Conservation (phyloP, 92 coral and sea anemone species). For the Siderastrea siderea region DNA sequence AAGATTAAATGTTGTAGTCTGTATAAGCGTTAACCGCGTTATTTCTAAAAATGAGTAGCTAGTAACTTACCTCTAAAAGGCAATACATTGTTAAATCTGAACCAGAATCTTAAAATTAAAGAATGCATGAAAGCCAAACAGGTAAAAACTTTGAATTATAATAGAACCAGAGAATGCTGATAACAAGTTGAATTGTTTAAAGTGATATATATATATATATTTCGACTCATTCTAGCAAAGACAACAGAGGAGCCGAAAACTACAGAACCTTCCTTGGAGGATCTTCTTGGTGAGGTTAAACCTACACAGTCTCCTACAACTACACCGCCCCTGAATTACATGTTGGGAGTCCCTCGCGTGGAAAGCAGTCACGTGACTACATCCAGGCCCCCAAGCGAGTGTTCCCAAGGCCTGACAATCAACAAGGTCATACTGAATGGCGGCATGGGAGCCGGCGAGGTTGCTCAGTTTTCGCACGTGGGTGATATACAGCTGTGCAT, state of each 20-base stretch:
- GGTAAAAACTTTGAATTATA: too few relatives aligned
- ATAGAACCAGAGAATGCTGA: too few relatives aligned
- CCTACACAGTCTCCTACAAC: conserved; percentile 81
- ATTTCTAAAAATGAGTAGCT: too few relatives aligned
- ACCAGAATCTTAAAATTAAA: too few relatives aligned
- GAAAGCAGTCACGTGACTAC: conserved; percentile 20
- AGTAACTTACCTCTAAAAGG: too few relatives aligned
- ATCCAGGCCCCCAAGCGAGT: conserved; percentile 57
- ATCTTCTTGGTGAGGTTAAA: conserved; percentile 83
- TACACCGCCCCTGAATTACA: conserved; percentile 49
- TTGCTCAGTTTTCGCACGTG: conserved; percentile 82
- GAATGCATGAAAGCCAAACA: too few relatives aligned
- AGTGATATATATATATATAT: too few relatives aligned
- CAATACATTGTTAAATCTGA: too few relatives aligned
- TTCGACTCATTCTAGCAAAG: not conserved
- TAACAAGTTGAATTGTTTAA: too few relatives aligned
- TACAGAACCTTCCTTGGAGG: conserved; percentile 80
- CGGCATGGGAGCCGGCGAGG: conserved; percentile 98
- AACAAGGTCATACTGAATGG: conserved; percentile 89
- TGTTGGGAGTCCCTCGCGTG: conserved; percentile 63
- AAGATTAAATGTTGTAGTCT: too few relatives aligned
- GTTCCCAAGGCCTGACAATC: conserved; percentile 88
- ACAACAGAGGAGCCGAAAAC: conserved; percentile 51
- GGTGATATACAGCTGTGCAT: conserved; percentile 76
- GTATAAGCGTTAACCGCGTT: too few relatives aligned